A percentile compares a stretch with the other conserved stretches of the same genome.
These are phyloP conservation scores for Drosophila baimaii DNA, from an alignment of 1,140 invertebrate species.

Conservation along the genomic window DNA sequence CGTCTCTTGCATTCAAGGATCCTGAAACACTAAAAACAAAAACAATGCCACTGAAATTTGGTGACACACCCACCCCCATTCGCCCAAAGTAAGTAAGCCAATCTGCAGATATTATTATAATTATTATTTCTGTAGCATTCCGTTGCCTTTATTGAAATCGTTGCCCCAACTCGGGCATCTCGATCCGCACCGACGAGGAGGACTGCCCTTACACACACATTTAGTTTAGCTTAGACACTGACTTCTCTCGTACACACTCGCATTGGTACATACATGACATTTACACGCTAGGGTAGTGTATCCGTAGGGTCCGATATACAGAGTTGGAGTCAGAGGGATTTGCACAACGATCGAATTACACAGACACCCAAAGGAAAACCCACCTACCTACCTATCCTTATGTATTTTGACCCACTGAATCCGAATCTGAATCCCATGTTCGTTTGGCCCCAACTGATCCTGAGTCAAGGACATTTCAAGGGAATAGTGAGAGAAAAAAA, in stretches of 20 bases:
- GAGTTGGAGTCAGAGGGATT: neutral
- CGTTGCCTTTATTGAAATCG: slow-evolving; percentile 37
- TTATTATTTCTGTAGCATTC: slow-evolving; percentile 8
- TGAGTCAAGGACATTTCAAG: too few species aligned
- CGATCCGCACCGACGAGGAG: slow-evolving; percentile 3
- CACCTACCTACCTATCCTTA: too few species aligned
- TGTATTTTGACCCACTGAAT: too few species aligned
- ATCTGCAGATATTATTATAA: neutral
- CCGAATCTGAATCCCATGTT: too few species aligned
- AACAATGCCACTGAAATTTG: too few species aligned
- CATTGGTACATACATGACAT: slow-evolving; percentile 8
- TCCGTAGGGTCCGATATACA: neutral
- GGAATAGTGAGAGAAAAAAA: too few species aligned
- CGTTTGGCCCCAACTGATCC: too few species aligned
- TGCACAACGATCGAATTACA: neutral
- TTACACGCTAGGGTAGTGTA: neutral
- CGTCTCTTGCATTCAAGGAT: too few species aligned
- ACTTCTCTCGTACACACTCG: slow-evolving; percentile 16
- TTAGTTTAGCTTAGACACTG: slow-evolving; percentile 35
- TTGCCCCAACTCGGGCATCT: slow-evolving; percentile 4
- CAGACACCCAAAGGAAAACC: too few species aligned
- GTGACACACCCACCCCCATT: neutral
- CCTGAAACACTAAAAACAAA: too few species aligned
- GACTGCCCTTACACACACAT: slow-evolving; percentile 9
- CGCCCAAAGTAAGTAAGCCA: neutral